Conservation (phyloP, 1,140 invertebrate genomes). For the Macrobrachium rosenbergii region DNA sequence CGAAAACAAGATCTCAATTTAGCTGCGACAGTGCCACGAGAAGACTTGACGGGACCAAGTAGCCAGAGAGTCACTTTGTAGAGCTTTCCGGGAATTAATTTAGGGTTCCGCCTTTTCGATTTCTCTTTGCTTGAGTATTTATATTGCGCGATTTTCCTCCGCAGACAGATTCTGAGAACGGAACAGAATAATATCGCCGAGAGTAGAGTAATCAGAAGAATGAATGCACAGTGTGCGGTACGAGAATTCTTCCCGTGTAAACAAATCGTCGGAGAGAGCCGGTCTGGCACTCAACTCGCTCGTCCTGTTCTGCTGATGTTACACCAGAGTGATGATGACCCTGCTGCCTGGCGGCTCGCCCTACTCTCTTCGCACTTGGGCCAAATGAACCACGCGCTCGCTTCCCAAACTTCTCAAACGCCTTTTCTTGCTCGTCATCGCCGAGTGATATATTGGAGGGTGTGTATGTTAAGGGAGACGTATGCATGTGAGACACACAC, state of each 20-base stretch:
- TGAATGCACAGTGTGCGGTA: background rate
- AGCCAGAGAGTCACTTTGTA: no score
- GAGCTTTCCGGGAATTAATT: no score
- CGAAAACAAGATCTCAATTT: no score
- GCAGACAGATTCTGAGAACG: background rate
- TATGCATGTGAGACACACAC: no score
- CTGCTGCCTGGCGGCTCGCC: background rate
- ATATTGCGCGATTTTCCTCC: background rate
- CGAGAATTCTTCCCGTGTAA: slow-evolving; percentile 52
- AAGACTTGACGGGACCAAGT: no score
- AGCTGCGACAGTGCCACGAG: no score
- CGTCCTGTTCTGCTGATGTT: background rate
- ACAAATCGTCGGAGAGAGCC: slow-evolving; percentile 35
- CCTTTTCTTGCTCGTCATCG: background rate
- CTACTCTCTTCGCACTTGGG: background rate
- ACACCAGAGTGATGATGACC: background rate
- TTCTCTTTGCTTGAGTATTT: no score
- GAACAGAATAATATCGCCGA: background rate
- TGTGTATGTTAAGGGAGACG: no score
- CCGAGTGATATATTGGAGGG: no score
- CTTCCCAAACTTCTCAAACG: no score
- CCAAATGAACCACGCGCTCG: background rate
- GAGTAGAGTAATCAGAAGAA: background rate
- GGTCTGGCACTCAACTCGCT: slow-evolving; percentile 12
- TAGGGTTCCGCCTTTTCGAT: no score